Evolutionary conservation across 2,113 vertebrate genomes (phyloP).

Genomic region (Tautogolabrus adspersus): DNA sequence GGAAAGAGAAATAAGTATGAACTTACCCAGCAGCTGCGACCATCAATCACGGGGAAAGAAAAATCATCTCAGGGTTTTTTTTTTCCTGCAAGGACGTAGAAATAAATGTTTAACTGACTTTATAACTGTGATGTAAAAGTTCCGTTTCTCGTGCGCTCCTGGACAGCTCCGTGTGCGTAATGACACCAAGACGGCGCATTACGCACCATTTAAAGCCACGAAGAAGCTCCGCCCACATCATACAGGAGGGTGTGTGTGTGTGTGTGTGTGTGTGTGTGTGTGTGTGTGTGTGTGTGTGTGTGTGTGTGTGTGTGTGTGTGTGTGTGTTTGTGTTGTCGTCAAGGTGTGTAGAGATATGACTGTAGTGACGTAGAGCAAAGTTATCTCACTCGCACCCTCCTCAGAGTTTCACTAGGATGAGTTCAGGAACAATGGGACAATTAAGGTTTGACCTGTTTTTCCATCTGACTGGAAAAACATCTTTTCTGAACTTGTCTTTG

Average conservation of each 20-base stretch:
- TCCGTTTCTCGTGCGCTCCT: background rate
- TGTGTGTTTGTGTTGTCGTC: constrained; percentile 36
- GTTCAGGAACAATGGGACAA: constrained; percentile 34
- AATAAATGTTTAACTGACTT: background rate
- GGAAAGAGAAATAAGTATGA: too few species aligned
- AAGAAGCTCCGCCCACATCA: constrained; percentile 60
- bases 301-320: constrained; percentile 27
- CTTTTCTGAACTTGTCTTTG: background rate
- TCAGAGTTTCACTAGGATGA: constrained; percentile 37
- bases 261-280: constrained; percentile 27
- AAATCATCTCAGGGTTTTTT: background rate
- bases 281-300: constrained; percentile 27
- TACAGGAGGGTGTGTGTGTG: constrained; percentile 16
- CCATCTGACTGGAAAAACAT: background rate
- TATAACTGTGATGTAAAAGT: background rate
- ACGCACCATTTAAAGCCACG: constrained; percentile 35
- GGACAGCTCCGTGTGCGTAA: constrained; percentile 43
- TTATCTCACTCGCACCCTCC: constrained; percentile 27
- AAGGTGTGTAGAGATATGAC: constrained; percentile 13
- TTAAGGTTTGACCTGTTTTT: background rate
- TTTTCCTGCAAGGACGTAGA: background rate
- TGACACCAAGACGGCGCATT: constrained; percentile 13
- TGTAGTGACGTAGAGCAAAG: constrained; percentile 56
- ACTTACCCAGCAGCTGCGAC: constrained; percentile 1
- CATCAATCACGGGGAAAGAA: constrained; percentile 19